Base-by-base conservation (phyloP, 2,888 invertebrate genomes). In the Lordiphosa fenestrarum region DNA sequence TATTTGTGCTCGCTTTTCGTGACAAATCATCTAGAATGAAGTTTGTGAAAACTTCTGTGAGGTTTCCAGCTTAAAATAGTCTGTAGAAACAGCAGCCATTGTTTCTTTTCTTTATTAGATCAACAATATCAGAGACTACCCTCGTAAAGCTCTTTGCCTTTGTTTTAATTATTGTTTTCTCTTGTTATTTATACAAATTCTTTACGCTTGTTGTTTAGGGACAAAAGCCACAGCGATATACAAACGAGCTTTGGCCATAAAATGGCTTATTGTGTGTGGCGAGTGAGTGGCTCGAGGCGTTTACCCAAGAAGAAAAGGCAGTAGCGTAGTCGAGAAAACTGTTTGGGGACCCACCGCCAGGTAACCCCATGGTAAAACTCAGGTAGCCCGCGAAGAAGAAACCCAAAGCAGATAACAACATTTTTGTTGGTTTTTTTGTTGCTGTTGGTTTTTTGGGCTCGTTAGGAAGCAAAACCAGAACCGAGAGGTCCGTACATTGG, bases 131-230 rank as follows among this genome's bases (percentile, higher is more conserved):
- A 48, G 30, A 6, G 3, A 12, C 42, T n/a, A 40, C 39, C 35
- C 33, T 57, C 48, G 19, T 46, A 38, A 42, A 61, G 62, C 54
- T 44, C 40, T 64, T 13, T 13, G 9, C 9, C 23, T 41, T 48
- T 33, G 59, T 66, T 66, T 66, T 66, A 66, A 66, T 66, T 66
- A 60, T 66, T 66, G 51, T 66, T 52, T 47, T 57, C 48, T 51
- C 65, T 64, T 66, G 47, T 54, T 66, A 59, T 66, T 59, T 66
- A 53, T 59, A 66, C 66, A 53, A 66, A 66, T 66, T 66, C 65
- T 66, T 48, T 39, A 66, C 66, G 65, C 53, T 54, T 50, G 40
- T 63, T 63, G 64, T 63, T 64, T 63, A 59, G 49, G 53, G 50
- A 55, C 54, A 63, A 55, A 50, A 54, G 39, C 54, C 46, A 30